Percentiles rank a stretch among this genome's conserved stretches.
phyloP scores from a whole-genome alignment of 2,797 vertebrate genomes.

The Pipistrellus kuhlii region DNA sequence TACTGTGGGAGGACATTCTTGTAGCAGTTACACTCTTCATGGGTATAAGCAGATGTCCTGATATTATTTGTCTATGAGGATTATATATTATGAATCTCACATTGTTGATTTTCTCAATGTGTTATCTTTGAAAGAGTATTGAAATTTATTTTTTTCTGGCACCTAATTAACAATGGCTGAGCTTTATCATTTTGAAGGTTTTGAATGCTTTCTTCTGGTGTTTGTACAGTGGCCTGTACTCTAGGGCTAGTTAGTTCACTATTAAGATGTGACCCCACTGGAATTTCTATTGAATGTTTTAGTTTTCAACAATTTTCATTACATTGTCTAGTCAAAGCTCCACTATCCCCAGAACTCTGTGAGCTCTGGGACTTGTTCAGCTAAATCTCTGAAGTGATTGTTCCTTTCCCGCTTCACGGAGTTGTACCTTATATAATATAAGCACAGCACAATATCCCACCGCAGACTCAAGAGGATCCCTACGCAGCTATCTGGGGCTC shows the following conservation, averaged over 20 bases:
- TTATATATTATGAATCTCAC: background rate
- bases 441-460: background rate
- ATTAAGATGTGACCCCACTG: background rate
- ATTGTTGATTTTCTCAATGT: background rate
- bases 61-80: background rate
- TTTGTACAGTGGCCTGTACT: slow-evolving; percentile 1
- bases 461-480: background rate
- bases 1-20: background rate
- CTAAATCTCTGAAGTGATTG: background rate
- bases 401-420: background rate
- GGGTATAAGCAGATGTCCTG: background rate
- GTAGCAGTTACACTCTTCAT: background rate
- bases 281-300: background rate
- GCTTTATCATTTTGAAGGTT: background rate
- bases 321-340: background rate
- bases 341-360: background rate
- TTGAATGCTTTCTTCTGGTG: background rate
- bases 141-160: background rate
- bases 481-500: background rate
- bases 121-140: background rate
- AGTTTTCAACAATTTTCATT: slow-evolving; percentile 8
- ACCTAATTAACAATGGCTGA: background rate
- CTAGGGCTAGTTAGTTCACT: background rate
- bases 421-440: background rate
- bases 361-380: background rate